Conservation (phyloP, 2,797 vertebrate species). For the Myotis vivesi region DNA sequence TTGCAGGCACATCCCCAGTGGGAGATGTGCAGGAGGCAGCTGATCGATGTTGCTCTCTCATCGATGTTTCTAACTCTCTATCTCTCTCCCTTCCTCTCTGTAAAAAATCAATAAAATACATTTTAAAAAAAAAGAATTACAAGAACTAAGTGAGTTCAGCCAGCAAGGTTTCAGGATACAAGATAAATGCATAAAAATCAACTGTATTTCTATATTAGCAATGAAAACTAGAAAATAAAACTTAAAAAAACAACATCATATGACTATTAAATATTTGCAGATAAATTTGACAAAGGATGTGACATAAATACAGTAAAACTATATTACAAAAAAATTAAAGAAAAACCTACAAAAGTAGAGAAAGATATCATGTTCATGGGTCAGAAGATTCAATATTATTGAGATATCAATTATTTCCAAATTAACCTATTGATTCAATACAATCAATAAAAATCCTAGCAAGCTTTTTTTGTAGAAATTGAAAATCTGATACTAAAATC, state of each 20-base stretch:
- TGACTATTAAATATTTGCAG: not conserved
- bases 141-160: not conserved
- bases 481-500: not conserved
- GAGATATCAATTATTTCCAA: not conserved
- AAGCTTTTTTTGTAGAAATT: not conserved
- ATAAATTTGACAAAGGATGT: not conserved
- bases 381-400: not conserved
- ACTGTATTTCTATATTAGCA: not conserved
- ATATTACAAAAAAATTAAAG: not conserved
- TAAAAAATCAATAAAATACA: no score
- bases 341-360: not conserved
- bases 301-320: not conserved
- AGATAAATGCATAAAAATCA: not conserved
- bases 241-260: not conserved
- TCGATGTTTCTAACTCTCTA: no score
- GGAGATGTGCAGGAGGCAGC: no score
- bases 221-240: slow-evolving; percentile 29
- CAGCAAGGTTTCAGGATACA: not conserved
- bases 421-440: not conserved
- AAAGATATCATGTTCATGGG: not conserved
- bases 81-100: no score
- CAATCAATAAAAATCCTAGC: not conserved
- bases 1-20: no score
- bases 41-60: no score
- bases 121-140: not conserved